A percentile compares a stretch with the other conserved stretches of the same genome.
These are phyloP conservation scores for Colostygia pectinataria DNA, from an alignment of 2,888 invertebrate genomes.

Conservation along the genomic window DNA sequence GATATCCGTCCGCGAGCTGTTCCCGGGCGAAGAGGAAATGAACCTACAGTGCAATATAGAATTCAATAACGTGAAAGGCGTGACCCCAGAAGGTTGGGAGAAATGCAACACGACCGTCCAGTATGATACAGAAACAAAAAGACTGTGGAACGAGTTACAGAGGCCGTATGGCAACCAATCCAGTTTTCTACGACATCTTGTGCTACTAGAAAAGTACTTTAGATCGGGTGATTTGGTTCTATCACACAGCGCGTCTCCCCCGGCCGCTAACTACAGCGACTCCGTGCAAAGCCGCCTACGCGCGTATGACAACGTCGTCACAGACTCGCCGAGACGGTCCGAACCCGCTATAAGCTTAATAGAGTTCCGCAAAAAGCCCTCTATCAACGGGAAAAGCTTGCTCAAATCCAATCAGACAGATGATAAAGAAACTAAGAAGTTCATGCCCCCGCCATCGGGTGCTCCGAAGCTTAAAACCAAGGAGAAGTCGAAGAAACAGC, in stretches of 20 bases:
- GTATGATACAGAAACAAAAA: slow-evolving; percentile 91
- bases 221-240: slow-evolving; percentile 90
- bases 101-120: slow-evolving; percentile 90
- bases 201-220: slow-evolving; percentile 92
- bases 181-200: slow-evolving; percentile 91
- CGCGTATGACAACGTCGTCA: slow-evolving; percentile 87
- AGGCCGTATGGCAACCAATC: slow-evolving; percentile 94
- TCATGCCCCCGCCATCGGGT: slow-evolving; percentile 62
- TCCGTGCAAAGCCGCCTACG: slow-evolving; percentile 90
- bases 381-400: slow-evolving; percentile 71
- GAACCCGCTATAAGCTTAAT: slow-evolving; percentile 66
- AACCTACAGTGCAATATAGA: slow-evolving; percentile 89
- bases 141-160: slow-evolving; percentile 91
- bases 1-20: slow-evolving; percentile 91
- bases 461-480: slow-evolving; percentile 62
- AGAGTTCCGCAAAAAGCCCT: slow-evolving; percentile 73
- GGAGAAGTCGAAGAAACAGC: slow-evolving; percentile 54
- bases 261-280: slow-evolving; percentile 90
- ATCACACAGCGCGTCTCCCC: slow-evolving; percentile 87
- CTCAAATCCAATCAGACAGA: slow-evolving; percentile 66
- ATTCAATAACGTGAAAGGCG: slow-evolving; percentile 86
- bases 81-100: slow-evolving; percentile 93
- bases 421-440: slow-evolving; percentile 60
- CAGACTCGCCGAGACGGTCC: slow-evolving; percentile 54
- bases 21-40: slow-evolving; percentile 93